These are phyloP conservation scores for Cetoscarus ocellatus DNA, from an alignment of 2,797 vertebrate genomes.

Conservation along the genomic window DNA sequence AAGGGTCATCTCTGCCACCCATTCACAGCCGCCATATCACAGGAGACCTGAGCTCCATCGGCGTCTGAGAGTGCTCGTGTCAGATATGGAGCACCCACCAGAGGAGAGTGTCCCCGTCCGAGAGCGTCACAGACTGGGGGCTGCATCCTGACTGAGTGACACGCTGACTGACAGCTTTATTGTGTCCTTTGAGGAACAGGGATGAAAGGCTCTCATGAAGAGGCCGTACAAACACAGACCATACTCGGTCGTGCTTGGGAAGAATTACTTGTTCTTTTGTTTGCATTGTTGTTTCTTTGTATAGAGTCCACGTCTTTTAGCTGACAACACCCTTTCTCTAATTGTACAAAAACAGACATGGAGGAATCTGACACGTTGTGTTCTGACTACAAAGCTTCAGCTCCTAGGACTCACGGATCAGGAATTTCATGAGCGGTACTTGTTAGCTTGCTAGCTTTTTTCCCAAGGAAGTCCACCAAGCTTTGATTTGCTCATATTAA, in stretches of 20 bases:
- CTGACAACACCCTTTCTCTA: slow-evolving; percentile 62
- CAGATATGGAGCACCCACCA: slow-evolving; percentile 62
- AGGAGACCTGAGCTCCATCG: slow-evolving; percentile 41
- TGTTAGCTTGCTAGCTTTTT: slow-evolving; percentile 4
- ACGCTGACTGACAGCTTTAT: slow-evolving; percentile 74
- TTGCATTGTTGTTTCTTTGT: slow-evolving; percentile 64
- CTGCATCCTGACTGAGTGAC: slow-evolving; percentile 64
- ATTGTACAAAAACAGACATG: slow-evolving; percentile 52
- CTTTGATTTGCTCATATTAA: slow-evolving; percentile 4
- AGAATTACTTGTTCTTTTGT: slow-evolving; percentile 62
- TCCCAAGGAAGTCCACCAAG: not conserved
- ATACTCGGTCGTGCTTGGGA: slow-evolving; percentile 37
- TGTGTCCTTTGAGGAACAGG: slow-evolving; percentile 67
- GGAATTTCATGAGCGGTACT: slow-evolving; percentile 22
- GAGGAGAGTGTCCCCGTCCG: slow-evolving; percentile 60
- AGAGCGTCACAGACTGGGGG: slow-evolving; percentile 44
- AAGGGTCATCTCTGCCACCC: slow-evolving; percentile 61
- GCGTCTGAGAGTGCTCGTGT: slow-evolving; percentile 50
- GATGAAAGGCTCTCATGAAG: slow-evolving; percentile 66
- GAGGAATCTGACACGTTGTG: slow-evolving; percentile 41
- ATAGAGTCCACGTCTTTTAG: slow-evolving; percentile 53
- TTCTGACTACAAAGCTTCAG: slow-evolving; percentile 33
- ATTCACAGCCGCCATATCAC: slow-evolving; percentile 51
- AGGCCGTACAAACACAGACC: slow-evolving; percentile 62
- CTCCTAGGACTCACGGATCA: slow-evolving; percentile 15